A percentile compares a stretch with the other conserved stretches of the same genome.
These are phyloP conservation scores for Caretta caretta DNA, from an alignment of 2,113 vertebrate genomes.

Conservation along the genomic window DNA sequence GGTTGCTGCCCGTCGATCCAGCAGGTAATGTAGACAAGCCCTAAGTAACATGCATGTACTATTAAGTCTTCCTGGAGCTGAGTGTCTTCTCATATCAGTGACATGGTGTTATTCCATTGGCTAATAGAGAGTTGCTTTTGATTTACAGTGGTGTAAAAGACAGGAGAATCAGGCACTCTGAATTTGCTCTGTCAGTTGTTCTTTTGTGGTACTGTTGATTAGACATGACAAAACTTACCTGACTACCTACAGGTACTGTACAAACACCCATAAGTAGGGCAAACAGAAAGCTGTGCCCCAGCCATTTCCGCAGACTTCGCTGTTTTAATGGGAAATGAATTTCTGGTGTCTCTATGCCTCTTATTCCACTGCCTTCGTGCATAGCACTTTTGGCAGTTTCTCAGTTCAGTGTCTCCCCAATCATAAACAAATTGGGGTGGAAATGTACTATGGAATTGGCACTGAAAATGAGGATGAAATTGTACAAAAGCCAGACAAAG, in stretches of 20 bases:
- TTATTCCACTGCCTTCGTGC: not conserved
- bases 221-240: not conserved
- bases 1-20: too few relatives aligned
- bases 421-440: not conserved
- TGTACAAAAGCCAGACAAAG: not conserved
- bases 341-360: not conserved
- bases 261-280: not conserved
- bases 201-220: not conserved
- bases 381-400: not conserved
- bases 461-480: not conserved
- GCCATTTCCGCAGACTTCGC: not conserved
- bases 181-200: not conserved
- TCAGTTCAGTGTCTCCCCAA: not conserved
- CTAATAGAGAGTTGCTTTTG: not conserved
- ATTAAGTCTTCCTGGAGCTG: not conserved
- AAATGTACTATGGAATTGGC: not conserved
- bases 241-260: not conserved
- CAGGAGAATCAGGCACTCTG: not conserved
- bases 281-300: not conserved
- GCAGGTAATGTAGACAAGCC: too few relatives aligned
- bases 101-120: not conserved
- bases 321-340: not conserved
- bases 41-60: not conserved
- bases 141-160: not conserved
- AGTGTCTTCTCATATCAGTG: not conserved